phyloP scores from a whole-genome alignment of 2,113 vertebrate genomes.

The Emydura subglobosa region DNA sequence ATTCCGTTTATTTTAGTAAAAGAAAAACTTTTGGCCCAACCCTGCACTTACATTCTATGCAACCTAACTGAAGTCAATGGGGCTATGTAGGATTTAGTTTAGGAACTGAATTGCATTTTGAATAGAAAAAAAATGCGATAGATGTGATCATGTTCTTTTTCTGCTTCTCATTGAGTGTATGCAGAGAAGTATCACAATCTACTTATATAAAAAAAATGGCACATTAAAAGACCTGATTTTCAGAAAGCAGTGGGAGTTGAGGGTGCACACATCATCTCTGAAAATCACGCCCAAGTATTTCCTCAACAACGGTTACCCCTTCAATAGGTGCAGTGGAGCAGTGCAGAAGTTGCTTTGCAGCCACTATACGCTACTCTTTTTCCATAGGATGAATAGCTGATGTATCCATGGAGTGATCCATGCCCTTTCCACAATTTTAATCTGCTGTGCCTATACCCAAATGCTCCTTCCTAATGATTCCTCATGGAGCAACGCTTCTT shows the following conservation, averaged over 20 bases:
- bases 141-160: not conserved
- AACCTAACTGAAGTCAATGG: not conserved
- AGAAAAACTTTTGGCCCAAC: not conserved
- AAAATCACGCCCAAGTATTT: not conserved
- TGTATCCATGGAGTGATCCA: not conserved
- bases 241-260: not conserved
- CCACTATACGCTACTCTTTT: not conserved
- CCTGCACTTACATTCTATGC: not conserved
- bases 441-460: too few relatives aligned
- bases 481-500: rapidly evolving
- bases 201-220: not conserved
- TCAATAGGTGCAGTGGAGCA: rapidly evolving
- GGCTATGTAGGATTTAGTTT: not conserved
- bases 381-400: not conserved
- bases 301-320: not conserved
- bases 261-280: not conserved
- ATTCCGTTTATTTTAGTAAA: not conserved
- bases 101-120: not conserved
- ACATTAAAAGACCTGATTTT: not conserved
- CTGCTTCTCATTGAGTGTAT: not conserved
- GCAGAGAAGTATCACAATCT: not conserved
- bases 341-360: not conserved
- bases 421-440: not conserved
- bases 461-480: not conserved
- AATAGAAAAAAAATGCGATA: not conserved